Percentiles rank a stretch among this genome's conserved stretches.
phyloP scores from a whole-genome alignment of 2,113 vertebrate species.

The Kryptolebias marmoratus region DNA sequence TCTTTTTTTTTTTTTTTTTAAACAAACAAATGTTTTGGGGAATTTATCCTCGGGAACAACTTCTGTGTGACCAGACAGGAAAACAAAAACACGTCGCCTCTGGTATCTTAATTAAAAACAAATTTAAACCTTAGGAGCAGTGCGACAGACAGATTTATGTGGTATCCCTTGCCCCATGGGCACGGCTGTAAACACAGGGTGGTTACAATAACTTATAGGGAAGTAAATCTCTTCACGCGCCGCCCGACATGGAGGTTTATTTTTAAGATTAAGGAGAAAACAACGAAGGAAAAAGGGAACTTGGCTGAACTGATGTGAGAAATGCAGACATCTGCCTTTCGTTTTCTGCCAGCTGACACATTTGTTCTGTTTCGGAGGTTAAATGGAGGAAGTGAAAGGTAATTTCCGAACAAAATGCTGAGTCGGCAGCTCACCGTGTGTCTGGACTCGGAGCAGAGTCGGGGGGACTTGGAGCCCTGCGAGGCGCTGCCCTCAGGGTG shows the following conservation, averaged over 20 bases:
- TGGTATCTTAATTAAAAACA: too few relatives aligned
- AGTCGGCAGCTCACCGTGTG: slow-evolving; percentile 43
- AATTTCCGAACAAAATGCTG: not conserved
- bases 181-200: too few relatives aligned
- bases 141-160: too few relatives aligned
- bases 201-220: too few relatives aligned
- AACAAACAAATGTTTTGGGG: too few relatives aligned
- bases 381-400: slow-evolving; percentile 4
- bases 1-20: too few relatives aligned
- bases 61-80: too few relatives aligned
- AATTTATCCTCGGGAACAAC: too few relatives aligned
- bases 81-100: too few relatives aligned
- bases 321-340: slow-evolving; percentile 7
- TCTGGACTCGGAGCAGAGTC: slow-evolving; percentile 48
- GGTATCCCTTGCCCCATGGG: too few relatives aligned
- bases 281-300: slow-evolving; percentile 25
- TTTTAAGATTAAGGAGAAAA: not conserved
- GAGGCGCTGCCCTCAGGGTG: slow-evolving; percentile 30
- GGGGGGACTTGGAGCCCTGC: slow-evolving; percentile 12
- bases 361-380: slow-evolving; percentile 5
- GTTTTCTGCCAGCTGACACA: slow-evolving; percentile 14
- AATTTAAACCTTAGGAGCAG: too few relatives aligned
- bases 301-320: slow-evolving; percentile 21
- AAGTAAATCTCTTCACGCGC: too few relatives aligned
- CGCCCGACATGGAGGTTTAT: not conserved